Base-by-base conservation (phyloP, 2,797 vertebrate genomes). In the Eremophila alpestris region DNA sequence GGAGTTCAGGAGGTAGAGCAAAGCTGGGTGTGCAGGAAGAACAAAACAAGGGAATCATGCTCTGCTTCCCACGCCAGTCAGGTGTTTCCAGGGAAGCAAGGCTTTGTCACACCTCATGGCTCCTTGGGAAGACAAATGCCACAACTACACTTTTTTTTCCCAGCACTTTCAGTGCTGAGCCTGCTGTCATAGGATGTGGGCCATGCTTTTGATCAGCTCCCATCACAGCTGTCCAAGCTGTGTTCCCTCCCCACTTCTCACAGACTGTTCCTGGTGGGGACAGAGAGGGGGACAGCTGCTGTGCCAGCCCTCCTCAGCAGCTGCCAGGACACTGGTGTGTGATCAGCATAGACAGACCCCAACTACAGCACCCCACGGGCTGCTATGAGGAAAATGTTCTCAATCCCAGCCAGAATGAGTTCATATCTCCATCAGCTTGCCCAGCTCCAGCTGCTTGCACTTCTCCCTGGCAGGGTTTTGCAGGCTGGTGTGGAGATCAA, bases 21-120 rank as follows among this genome's bases (percentile, higher is more conserved):
- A 60, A 67, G 16, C 48, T 54, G 29, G 7, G 23, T 2, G 1
- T 8, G 26, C 29, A n/a, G 56, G n/a, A 21, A 46, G n/a, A 40
- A 9, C 30, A 40, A 27, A 76, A 9, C 23, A 40, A 45, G 43
- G 51, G 59, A 49, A n/a, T 26, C 14, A 3, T 20, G 30, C 27
- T 1, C 46, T 27, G 16, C 56, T 60, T 56, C 69, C 46, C 64
- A 65, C 2, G 0, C 0, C 46, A n/a, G 43, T 11, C 46, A 77
- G 43, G 55, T 34, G 55, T 19, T 69, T 21, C 29, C 54, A 43
- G 73, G 67, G 34, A 38, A 59, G 41, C 19, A 23, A 45, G 38
- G 34, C 73, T 69, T 26, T 76, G 45, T 29, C 34, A 48, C 4
- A 0, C 3, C 1, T n/a, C 14, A 5, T 0, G 2, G 24, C 21